A percentile compares a stretch with the other conserved stretches of the same genome.
phyloP scores from a whole-genome alignment of 2,888 invertebrate genomes.

The Polia nebulosa region DNA sequence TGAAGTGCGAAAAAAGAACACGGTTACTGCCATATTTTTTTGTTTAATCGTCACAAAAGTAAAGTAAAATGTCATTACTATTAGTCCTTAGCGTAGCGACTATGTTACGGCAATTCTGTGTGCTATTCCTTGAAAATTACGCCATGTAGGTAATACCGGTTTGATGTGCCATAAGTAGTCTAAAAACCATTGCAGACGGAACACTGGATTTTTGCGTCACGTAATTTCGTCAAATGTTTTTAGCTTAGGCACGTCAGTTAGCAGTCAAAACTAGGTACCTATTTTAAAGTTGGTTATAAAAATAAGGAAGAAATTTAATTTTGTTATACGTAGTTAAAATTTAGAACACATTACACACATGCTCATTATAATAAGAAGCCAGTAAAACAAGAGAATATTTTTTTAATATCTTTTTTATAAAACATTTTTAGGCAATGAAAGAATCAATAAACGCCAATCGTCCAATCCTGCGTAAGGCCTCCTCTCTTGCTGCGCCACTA shows the following conservation, averaged over 20 bases:
- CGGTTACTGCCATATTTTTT: conserved; percentile 33
- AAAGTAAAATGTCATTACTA: background rate
- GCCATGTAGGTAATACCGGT: too few relatives aligned
- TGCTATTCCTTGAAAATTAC: background rate
- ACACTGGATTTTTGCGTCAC: background rate
- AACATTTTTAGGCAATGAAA: conserved; percentile 92
- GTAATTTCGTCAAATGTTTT: background rate
- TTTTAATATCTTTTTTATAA: too few relatives aligned
- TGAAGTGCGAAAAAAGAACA: conserved; percentile 15
- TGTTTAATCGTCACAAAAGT: background rate
- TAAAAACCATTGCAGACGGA: background rate
- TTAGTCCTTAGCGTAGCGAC: background rate
- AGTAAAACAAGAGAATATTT: background rate
- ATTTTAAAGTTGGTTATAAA: background rate
- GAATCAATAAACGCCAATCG: conserved; percentile 96
- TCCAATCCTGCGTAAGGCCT: conserved; percentile 97
- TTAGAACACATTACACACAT: background rate
- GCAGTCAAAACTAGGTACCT: background rate
- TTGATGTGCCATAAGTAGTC: background rate
- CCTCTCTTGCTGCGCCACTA: conserved; percentile 96
- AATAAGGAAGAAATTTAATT: background rate
- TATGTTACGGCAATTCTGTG: background rate
- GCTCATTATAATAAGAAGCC: background rate
- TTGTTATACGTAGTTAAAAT: background rate
- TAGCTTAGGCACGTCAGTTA: background rate